Conservation (phyloP, 1,140 invertebrate genomes). For the Tribolium madens region DNA sequence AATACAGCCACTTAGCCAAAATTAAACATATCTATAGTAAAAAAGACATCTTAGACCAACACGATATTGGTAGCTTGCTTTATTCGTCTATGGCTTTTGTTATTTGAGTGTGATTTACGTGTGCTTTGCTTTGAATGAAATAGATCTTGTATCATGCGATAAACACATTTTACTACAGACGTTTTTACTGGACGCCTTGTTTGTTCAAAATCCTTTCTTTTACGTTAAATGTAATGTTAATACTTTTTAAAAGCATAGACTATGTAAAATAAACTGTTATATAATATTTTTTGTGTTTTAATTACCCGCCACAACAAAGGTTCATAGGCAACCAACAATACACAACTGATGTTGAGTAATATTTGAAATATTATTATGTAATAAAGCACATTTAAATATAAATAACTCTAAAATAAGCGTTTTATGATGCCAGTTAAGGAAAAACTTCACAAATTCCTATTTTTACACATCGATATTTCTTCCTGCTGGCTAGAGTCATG, state of each 20-base stretch:
- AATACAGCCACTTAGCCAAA: conserved; percentile 37
- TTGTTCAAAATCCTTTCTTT: conserved; percentile 1
- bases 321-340: not conserved
- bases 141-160: conserved; percentile 18
- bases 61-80: conserved; percentile 40
- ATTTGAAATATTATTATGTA: too few species aligned
- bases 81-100: conserved; percentile 34
- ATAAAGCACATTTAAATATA: too few species aligned
- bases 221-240: conserved; percentile 36
- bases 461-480: too few species aligned
- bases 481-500: not conserved
- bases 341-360: not conserved
- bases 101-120: conserved; percentile 36
- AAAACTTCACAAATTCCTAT: too few species aligned
- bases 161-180: conserved; percentile 23
- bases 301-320: not conserved
- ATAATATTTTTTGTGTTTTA: conserved; percentile 13
- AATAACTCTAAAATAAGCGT: too few species aligned
- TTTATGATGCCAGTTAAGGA: too few species aligned
- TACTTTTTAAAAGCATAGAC: conserved; percentile 37
- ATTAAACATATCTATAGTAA: conserved; percentile 32
- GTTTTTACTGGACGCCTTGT: conserved; percentile 14
- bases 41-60: conserved; percentile 29
- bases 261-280: conserved; percentile 47
- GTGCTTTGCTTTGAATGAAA: conserved; percentile 39